Conservation (phyloP, 2,113 vertebrate genomes). For the Propithecus coquereli region DNA sequence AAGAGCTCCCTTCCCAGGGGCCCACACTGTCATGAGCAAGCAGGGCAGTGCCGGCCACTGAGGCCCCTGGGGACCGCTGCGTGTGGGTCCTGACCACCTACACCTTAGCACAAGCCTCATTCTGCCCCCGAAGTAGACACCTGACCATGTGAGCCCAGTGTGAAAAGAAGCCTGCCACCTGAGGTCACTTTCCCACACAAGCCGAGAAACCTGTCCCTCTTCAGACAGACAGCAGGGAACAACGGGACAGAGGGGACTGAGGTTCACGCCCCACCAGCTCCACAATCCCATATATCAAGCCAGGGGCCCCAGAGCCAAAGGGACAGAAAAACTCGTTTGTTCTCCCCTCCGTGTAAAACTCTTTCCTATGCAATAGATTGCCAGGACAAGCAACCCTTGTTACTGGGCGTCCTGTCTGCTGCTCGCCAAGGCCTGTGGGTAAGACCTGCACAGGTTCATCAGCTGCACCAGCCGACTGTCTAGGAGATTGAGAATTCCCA, state of each 20-base stretch:
- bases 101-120: too few species aligned
- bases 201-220: background rate
- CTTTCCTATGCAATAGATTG: rapidly evolving
- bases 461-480: background rate
- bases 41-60: rapidly evolving
- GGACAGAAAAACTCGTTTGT: rapidly evolving
- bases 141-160: rapidly evolving
- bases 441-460: rapidly evolving
- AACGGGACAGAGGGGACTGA: rapidly evolving
- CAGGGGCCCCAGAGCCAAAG: background rate
- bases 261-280: rapidly evolving
- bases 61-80: rapidly evolving
- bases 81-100: background rate
- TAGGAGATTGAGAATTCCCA: background rate
- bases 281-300: background rate
- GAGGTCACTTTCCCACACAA: background rate
- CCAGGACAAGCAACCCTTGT: rapidly evolving
- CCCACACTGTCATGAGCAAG: background rate
- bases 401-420: too few species aligned
- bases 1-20: too few species aligned
- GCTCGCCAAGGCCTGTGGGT: rapidly evolving
- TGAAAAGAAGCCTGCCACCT: background rate
- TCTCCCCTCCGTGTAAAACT: background rate
- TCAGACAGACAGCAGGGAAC: too few species aligned
- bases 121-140: background rate